A percentile compares a stretch with the other conserved stretches of the same genome.
Evolutionary conservation across 2,797 vertebrate genomes (phyloP).

Genomic region (Pteronotus mesoamericanus): DNA sequence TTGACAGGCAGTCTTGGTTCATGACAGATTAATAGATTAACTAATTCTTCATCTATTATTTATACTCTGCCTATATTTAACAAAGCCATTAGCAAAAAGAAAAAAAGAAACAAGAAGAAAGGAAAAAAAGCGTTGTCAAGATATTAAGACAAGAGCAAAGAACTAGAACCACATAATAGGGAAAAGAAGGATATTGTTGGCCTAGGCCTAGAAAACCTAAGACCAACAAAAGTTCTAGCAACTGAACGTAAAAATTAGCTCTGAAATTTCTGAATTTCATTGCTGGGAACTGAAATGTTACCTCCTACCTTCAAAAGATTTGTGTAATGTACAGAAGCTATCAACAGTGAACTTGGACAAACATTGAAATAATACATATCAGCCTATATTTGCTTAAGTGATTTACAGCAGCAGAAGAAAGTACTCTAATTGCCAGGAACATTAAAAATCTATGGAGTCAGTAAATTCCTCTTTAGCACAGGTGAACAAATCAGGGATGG

Average conservation of each 20-base stretch:
- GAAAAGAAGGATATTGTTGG: not conserved
- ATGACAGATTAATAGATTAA: constrained; percentile 51
- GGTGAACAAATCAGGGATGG: not conserved
- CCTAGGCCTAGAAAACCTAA: constrained; percentile 10
- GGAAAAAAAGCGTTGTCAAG: not conserved
- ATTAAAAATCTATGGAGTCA: not conserved
- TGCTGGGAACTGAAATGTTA: not conserved
- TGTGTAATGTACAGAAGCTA: not conserved
- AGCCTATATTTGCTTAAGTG: not conserved
- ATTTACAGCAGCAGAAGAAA: not conserved
- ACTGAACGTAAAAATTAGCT: not conserved
- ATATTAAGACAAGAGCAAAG: not conserved
- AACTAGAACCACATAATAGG: not conserved
- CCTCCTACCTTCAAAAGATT: not conserved
- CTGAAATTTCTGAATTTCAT: not conserved
- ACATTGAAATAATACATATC: not conserved
- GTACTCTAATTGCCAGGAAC: not conserved
- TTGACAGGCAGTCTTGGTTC: constrained; percentile 46
- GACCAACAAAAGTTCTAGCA: not conserved
- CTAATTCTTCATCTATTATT: constrained; percentile 64
- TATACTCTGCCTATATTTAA: constrained; percentile 37
- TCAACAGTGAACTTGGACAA: not conserved
- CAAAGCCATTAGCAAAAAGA: constrained; percentile 43
- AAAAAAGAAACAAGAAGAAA: too few relatives aligned
- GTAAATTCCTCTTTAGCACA: not conserved